Evolutionary conservation across 1,140 invertebrate genomes (phyloP), one percentile per base, ranked within the genome.

Genomic region (Arion vulgaris): DNA sequence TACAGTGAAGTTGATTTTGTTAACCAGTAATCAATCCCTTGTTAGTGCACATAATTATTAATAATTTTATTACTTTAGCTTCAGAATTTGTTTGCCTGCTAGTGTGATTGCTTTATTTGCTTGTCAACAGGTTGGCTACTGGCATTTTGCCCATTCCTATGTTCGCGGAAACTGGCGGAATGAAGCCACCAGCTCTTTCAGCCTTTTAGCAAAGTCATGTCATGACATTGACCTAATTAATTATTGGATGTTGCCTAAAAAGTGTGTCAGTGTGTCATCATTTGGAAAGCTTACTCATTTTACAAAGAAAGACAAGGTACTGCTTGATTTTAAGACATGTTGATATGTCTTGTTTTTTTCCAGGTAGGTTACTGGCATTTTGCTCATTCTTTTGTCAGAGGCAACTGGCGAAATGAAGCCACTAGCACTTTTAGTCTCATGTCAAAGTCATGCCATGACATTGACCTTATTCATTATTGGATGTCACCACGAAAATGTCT

Each of bases 71-170:
- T n/a, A n/a, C n/a, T n/a, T 57, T 17, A 9, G 9, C 51, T 57
- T 57, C 19, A 4, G 9, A 57, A 23, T 23, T 23, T 57, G 51
- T 23, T 57, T 57, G 7, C 51, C 23, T 57, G 68, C 17, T 32
- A 71, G 32, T 39, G 32, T 71, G 32, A 34, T 34, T 71, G 38
- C 32, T 39, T 77, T 45, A 15, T 45, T 45, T 45, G 41, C 41
- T 45, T 28, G 32, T 68, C 32, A 32, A 7, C 82, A 91, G 90
- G 91, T 93, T 78, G 93, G 93, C 62, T 93, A 89, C 82, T 93
- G 91, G 92, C 93, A 94, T 85, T 94, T 93, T 91, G 93, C 93
- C 17, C 93, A 93, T 87, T 93, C 92, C 13, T 93, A 89, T 90
- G 92, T 93, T 15, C 87, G 93, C 81, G 93, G 93, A 13, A 94